A percentile compares a stretch with the other conserved stretches of the same genome.
Evolutionary conservation across 1,140 invertebrate genomes (phyloP).

Genomic region (Agrypnia vestita): DNA sequence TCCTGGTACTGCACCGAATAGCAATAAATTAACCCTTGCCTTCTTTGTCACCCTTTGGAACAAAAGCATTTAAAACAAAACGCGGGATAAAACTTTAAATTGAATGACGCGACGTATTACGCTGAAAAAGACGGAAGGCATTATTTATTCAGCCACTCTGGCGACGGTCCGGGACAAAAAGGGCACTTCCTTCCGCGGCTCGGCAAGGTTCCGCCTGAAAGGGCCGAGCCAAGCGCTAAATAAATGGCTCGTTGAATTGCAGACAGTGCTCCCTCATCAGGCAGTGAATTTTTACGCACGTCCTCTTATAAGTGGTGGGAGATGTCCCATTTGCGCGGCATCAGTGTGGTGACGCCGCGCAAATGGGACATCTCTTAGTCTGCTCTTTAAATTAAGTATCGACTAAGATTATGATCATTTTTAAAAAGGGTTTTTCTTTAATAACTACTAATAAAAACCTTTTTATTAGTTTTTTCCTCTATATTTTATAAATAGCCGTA

Average conservation of each 20-base stretch:
- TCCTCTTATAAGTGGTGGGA: not conserved
- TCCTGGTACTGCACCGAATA: slow-evolving; percentile 14
- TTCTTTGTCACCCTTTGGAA: not conserved
- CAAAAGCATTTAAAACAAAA: slow-evolving; percentile 36
- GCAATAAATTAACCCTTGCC: slow-evolving; percentile 41
- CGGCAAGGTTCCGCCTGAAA: slow-evolving; percentile 13
- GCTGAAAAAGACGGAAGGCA: slow-evolving; percentile 51
- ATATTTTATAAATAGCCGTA: too few relatives aligned
- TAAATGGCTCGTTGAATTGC: slow-evolving; percentile 30
- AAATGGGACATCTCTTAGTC: too few relatives aligned
- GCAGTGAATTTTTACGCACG: slow-evolving; percentile 3
- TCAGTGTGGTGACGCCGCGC: too few relatives aligned
- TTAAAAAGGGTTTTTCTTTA: too few relatives aligned
- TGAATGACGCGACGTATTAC: slow-evolving; percentile 48
- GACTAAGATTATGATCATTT: too few relatives aligned
- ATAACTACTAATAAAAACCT: too few relatives aligned
- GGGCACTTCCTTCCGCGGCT: slow-evolving; percentile 43
- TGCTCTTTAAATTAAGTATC: too few relatives aligned
- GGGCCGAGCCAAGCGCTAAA: not conserved
- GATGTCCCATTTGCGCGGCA: not conserved
- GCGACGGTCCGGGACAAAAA: slow-evolving; percentile 31
- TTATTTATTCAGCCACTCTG: slow-evolving; percentile 56
- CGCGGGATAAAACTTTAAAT: slow-evolving; percentile 47
- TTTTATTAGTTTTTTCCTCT: too few relatives aligned
- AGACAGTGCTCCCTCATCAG: slow-evolving; percentile 27